Base-by-base conservation (phyloP, 2,113 vertebrate species). In the Grantiella picta region DNA sequence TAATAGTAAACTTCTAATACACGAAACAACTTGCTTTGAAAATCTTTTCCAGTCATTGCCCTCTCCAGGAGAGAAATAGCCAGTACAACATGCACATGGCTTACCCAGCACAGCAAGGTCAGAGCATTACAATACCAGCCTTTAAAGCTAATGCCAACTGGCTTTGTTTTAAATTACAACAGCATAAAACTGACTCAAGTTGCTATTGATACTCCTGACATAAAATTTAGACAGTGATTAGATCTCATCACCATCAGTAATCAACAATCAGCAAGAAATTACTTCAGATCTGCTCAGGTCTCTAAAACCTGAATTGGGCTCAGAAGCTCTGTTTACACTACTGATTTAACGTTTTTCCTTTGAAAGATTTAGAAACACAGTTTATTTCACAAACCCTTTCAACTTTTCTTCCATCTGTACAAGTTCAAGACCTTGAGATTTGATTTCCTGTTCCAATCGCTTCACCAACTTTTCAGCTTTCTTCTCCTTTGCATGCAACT, bases 401-500 rank as follows among this genome's bases (percentile, higher is more conserved):
- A 99, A 56, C 44, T 98, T 97, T 8, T 82, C 76, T 83, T 97
- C 93, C 33, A 98, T 64, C 25, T 94, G 85, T 21, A 91, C 8
- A 8, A 98, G 90, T 69, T 97, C 90, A 66, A 94, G 87, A 44
- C 92, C 63, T 56, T 91, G 95, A 56, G 94, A 91, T 78, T 95
- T 94, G 31, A 91, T 93, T 81, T 98, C 96, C 44, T 98, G 52
- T 87, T 97, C 96, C 70, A 98, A 38, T 2, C 8, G 83, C 78
- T 93, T 96, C 31, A 98, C 80, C 69, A 98, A 2, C 47, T 96
- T 98, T 24, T 97, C 97, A 42, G 95, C 96, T 69, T 81, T 95
- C 47, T 96, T 96, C 59, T 99, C 99, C 85, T 99, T 97, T 0
- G 96, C 95, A 90, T 99, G 98, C 36, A 99, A 72, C 31, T 95